Evolutionary conservation across 1,140 invertebrate species (phyloP), one percentile per base, ranked within the genome.

Genomic region (Pygmarrhopalites habei): DNA sequence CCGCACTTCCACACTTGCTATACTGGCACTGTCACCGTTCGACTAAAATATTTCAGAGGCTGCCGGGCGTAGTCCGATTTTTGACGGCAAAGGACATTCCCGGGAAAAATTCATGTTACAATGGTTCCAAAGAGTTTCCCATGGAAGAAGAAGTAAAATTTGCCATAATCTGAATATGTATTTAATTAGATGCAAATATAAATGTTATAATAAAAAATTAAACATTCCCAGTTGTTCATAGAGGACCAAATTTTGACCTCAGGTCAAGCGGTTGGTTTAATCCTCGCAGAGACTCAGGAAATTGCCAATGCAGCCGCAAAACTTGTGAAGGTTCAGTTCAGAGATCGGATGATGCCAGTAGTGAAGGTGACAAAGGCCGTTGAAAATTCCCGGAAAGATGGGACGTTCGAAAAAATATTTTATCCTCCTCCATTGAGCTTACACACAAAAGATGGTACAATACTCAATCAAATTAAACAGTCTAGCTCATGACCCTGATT

Each of bases 191-290:
- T 77, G 77, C 2, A 78, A 80, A 57, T 66, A 78, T 7, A 29
- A 79, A 10, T 78, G 74, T 17, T 55, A 79, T 12, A 72, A 79
- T 25, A 72, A 79, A 3, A 77, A 46, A 52, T 21, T 58, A 76
- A 72, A 74, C 78, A 10, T 61, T 67, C n/a, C 79, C 78, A 51
- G 10, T 63, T 69, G 12, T 66, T 72, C 63, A 44, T 51, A n/a
- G 28, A 35, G 25, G 25, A 60, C 46, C 64, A 65, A 61, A 52
- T 52, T 68, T 55, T 75, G 14, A 73, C 81, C 75, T 65, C 80
- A 25, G 85, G 86, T 0, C 88, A 90, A 72, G 81, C 86, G 0
- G 67, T 89, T 15, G 89, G 85, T 0, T 67, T 91, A 1, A 76
- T 92, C 1, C 81, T 85, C 0, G 88, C 86, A 0, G 72, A 79